Conservation (phyloP, 2,888 invertebrate genomes). For the Anthrax anthrax region DNA sequence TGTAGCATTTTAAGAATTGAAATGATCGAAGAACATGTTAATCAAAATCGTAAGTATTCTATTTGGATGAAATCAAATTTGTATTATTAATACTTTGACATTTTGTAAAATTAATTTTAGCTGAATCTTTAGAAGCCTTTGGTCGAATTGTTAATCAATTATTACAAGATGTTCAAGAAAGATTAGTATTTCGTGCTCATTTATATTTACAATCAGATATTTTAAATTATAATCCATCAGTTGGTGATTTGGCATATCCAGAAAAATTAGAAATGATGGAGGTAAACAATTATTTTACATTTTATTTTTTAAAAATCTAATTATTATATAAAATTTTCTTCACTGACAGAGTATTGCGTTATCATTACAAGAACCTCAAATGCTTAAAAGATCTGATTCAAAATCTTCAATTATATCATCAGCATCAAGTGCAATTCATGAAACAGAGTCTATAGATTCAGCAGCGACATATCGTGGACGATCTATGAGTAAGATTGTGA, state of each 20-base stretch:
- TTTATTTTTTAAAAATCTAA: background rate
- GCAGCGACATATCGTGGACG: slow-evolving; percentile 22
- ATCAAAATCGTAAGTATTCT: slow-evolving; percentile 56
- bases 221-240: slow-evolving; percentile 70
- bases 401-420: slow-evolving; percentile 53
- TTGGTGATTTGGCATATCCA: slow-evolving; percentile 95
- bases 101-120: no score
- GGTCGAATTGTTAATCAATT: slow-evolving; percentile 65
- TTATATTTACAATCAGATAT: slow-evolving; percentile 89
- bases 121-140: slow-evolving; percentile 58
- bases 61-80: background rate
- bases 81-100: background rate
- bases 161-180: slow-evolving; percentile 87
- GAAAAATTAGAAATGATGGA: slow-evolving; percentile 98
- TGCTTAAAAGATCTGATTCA: slow-evolving; percentile 47
- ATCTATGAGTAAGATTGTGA: slow-evolving; percentile 22
- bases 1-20: slow-evolving; percentile 85
- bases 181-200: slow-evolving; percentile 89
- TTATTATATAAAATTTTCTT: no score
- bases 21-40: slow-evolving; percentile 83
- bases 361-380: slow-evolving; percentile 43
- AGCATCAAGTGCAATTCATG: slow-evolving; percentile 52
- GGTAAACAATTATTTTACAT: slow-evolving; percentile 32
- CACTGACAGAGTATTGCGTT: slow-evolving; percentile 49
- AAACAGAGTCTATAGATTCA: slow-evolving; percentile 50